These are phyloP conservation scores for Tubiluchus corallicola DNA, from an alignment of 2,888 invertebrate genomes.

Conservation along the genomic window DNA sequence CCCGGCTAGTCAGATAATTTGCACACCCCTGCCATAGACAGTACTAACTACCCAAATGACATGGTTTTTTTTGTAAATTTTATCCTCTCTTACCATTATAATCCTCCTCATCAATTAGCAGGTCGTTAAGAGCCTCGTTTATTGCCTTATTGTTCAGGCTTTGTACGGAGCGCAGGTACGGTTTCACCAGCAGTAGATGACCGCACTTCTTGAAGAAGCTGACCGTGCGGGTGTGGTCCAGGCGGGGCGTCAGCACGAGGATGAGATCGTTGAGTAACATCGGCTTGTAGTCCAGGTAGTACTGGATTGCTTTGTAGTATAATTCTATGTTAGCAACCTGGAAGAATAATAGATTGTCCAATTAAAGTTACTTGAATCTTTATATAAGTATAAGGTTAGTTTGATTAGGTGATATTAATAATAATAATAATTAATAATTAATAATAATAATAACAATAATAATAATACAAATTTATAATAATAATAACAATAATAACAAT, in stretches of 20 bases:
- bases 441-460: no score
- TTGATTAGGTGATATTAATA: no score
- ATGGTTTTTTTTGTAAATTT: no score
- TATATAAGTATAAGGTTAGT: no score
- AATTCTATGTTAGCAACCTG: slow-evolving; percentile 30
- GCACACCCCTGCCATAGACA: no score
- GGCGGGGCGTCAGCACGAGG: slow-evolving; percentile 27
- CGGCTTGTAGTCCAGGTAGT: slow-evolving; percentile 31
- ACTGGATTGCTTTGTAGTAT: slow-evolving; percentile 31
- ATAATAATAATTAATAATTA: no score
- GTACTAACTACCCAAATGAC: no score
- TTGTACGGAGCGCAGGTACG: slow-evolving; percentile 91
- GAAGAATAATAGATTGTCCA: no score
- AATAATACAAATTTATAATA: no score
- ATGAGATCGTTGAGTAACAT: slow-evolving; percentile 30
- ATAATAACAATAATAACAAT: no score
- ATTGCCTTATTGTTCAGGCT: slow-evolving; percentile 87
- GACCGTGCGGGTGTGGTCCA: slow-evolving; percentile 30
- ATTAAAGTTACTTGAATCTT: no score
- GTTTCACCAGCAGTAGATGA: slow-evolving; percentile 89
- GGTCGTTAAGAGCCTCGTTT: slow-evolving; percentile 89
- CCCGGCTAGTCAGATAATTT: no score
- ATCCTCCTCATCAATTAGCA: slow-evolving; percentile 93
- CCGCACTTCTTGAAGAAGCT: slow-evolving; percentile 27
- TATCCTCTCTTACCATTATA: slow-evolving; percentile 48